Evolutionary conservation across 2,888 invertebrate genomes (phyloP), one percentile per base, ranked within the genome.

Genomic region (Caenorhabditis parvicauda): DNA sequence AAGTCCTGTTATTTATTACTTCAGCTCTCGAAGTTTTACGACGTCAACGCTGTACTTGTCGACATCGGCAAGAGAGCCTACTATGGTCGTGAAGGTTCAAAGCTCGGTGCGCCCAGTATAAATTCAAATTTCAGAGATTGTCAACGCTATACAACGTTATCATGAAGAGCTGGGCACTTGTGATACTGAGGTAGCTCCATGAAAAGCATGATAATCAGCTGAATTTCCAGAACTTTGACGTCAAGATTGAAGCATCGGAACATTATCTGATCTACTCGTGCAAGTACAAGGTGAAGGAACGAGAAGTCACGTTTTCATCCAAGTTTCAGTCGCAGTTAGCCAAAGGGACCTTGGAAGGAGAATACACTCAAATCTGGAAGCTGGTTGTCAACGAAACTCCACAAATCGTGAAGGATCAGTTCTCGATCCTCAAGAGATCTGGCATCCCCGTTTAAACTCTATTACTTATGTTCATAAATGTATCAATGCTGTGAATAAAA

Each of bases 391-490:
- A 57, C 5, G 17, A 58, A 21, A 14, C 43, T 38, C 57, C 57
- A 28, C 57, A 62, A 29, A 62, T 62, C 44, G 54, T 62, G 35
- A 57, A 57, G 39, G 62, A 62, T 48, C 57, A 62, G 47, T 62
- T 62, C 62, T 57, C 52, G 50, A 62, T 62, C 41, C 57, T 57
- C 29, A 61, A 56, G 32, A 44, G 37, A 48, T 50, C n/a, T n/a
- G n/a, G n/a, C n/a, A n/a, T n/a, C n/a, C n/a, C n/a, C n/a, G n/a
- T n/a, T n/a, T n/a, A n/a, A n/a, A n/a, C n/a, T n/a, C n/a, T n/a
- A n/a, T n/a, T n/a, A n/a, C n/a, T n/a, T n/a, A n/a, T n/a, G n/a
- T n/a, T n/a, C n/a, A n/a, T n/a, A n/a, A n/a, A n/a, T n/a, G n/a
- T n/a, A n/a, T n/a, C n/a, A n/a, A n/a, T n/a, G n/a, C n/a, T n/a